Evolutionary conservation across 2,113 vertebrate species (phyloP).

Genomic region (Cichladusa arquata): DNA sequence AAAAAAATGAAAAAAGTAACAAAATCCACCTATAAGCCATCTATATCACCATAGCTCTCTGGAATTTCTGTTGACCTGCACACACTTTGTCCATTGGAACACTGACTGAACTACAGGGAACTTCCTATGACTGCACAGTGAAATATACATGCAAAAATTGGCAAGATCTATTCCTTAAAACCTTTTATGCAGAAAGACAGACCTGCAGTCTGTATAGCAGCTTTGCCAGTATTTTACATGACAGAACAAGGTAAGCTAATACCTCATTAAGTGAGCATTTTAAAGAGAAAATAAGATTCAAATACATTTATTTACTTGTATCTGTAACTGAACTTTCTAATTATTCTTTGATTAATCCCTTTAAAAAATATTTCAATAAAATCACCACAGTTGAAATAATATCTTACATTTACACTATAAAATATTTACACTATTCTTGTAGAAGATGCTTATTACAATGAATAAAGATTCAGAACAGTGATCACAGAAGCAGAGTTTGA

Average conservation of each 20-base stretch:
- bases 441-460: neutral
- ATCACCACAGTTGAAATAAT: neutral
- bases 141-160: neutral
- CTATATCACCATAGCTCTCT: neutral
- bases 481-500: neutral
- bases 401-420: neutral
- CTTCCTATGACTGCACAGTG: neutral
- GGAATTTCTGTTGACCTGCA: neutral
- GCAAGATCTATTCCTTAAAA: neutral
- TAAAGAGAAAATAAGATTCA: neutral
- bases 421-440: neutral
- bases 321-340: neutral
- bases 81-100: neutral
- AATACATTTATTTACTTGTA: neutral
- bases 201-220: neutral
- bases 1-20: neutral
- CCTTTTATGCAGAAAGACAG: neutral
- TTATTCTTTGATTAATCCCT: neutral
- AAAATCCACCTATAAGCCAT: neutral
- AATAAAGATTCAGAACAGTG: neutral
- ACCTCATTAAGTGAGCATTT: neutral
- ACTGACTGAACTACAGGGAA: neutral
- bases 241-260: neutral
- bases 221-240: neutral
- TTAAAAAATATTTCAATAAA: neutral